Evolutionary conservation across 1,140 invertebrate species (phyloP).

Genomic region (Chlorops oryzae): DNA sequence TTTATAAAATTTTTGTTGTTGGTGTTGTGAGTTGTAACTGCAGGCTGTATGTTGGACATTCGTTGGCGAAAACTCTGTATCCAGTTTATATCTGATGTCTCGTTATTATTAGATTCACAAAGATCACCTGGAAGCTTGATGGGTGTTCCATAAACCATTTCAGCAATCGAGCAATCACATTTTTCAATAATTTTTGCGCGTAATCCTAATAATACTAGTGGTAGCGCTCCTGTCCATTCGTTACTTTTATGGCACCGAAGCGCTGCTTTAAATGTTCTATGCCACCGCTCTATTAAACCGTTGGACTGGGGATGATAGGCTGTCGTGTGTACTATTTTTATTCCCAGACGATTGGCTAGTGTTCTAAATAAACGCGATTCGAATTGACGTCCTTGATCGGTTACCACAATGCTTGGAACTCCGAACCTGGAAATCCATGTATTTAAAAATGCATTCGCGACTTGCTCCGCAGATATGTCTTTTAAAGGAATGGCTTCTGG

Average conservation of each 20-base stretch:
- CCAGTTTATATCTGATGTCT: too few species aligned
- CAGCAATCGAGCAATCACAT: conserved; percentile 6
- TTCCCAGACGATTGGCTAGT: conserved; percentile 23
- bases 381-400: conserved; percentile 44
- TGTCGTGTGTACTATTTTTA: conserved; percentile 33
- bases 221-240: conserved; percentile 19
- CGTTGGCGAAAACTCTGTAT: too few species aligned
- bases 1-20: too few species aligned
- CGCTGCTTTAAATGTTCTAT: conserved; percentile 45
- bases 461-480: conserved; percentile 39
- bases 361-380: conserved; percentile 31
- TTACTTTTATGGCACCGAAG: conserved; percentile 18
- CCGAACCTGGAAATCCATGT: conserved; percentile 38
- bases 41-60: too few species aligned
- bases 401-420: conserved; percentile 28
- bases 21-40: too few species aligned
- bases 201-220: conserved; percentile 28
- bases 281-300: conserved; percentile 46
- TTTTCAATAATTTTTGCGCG: conserved; percentile 15
- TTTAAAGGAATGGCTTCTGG: conserved; percentile 47
- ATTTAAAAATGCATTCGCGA: conserved; percentile 19
- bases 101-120: too few species aligned
- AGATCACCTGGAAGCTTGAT: conserved; percentile 40
- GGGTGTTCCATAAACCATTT: conserved; percentile 23
- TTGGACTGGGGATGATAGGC: conserved; percentile 44